phyloP scores from a whole-genome alignment of 2,113 vertebrate species.

The Gracilinanus agilis region DNA sequence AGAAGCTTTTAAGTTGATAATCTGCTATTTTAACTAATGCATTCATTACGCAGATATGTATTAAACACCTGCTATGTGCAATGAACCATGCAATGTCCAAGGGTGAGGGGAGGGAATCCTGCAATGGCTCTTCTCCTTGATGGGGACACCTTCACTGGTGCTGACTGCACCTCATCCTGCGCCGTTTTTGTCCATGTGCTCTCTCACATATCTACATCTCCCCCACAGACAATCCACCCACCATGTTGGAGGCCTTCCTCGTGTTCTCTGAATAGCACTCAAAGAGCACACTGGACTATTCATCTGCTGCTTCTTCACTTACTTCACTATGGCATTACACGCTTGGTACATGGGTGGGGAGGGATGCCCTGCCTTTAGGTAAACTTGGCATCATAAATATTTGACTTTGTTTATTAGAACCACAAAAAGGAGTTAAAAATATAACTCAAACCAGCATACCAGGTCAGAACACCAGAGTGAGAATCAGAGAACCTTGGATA shows the following conservation, averaged over 20 bases:
- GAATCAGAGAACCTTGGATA: conserved; percentile 16
- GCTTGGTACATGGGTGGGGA: background rate
- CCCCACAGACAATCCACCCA: background rate
- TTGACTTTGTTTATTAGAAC: background rate
- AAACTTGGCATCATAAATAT: background rate
- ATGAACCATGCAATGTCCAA: rapidly evolving
- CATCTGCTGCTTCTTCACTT: background rate
- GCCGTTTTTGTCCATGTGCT: background rate
- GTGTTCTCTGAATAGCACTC: background rate
- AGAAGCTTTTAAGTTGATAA: background rate
- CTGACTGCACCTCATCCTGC: background rate
- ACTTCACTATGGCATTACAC: background rate
- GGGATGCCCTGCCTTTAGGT: background rate
- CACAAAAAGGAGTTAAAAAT: conserved; percentile 48
- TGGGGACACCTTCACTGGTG: background rate
- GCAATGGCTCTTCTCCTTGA: background rate
- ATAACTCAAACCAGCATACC: background rate
- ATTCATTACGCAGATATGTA: background rate
- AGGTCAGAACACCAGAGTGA: background rate
- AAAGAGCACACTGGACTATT: background rate
- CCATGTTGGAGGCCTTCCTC: background rate
- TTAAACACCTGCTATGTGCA: background rate
- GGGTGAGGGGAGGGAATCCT: background rate
- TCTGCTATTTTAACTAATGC: conserved; percentile 3
- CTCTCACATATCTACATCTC: background rate